A percentile compares a stretch with the other conserved stretches of the same genome.
Conservation (phyloP, 2,113 vertebrate genomes). For the Microcebus tavaratra region DNA sequence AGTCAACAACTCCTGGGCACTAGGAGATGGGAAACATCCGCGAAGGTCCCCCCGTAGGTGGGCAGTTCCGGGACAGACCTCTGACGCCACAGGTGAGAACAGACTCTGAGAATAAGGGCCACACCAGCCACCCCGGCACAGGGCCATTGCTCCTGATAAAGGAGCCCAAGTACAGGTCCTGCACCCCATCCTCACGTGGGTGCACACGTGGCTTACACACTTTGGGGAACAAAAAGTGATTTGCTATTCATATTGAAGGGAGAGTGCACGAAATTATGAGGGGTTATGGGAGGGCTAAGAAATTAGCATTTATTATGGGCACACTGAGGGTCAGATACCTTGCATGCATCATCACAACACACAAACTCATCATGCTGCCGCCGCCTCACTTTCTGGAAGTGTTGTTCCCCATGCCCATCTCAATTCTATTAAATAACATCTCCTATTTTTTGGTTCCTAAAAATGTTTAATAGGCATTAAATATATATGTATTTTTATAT, state of each 20-base stretch:
- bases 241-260: not conserved
- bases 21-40: slow-evolving; percentile 27
- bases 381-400: not conserved
- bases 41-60: not conserved
- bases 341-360: not conserved
- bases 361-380: accelerated
- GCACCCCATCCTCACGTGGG: accelerated
- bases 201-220: accelerated
- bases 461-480: not conserved
- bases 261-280: not conserved
- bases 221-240: not conserved
- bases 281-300: not conserved
- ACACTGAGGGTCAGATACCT: not conserved
- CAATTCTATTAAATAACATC: not conserved
- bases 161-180: not conserved
- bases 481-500: not conserved
- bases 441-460: not conserved
- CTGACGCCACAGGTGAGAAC: not conserved
- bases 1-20: not conserved
- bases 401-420: not conserved
- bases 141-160: not conserved
- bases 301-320: too few relatives aligned
- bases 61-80: not conserved
- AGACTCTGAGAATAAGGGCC: not conserved
- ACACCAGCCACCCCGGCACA: not conserved